Evolutionary conservation across 2,113 vertebrate species (phyloP).

Genomic region (Tragulus kanchil): DNA sequence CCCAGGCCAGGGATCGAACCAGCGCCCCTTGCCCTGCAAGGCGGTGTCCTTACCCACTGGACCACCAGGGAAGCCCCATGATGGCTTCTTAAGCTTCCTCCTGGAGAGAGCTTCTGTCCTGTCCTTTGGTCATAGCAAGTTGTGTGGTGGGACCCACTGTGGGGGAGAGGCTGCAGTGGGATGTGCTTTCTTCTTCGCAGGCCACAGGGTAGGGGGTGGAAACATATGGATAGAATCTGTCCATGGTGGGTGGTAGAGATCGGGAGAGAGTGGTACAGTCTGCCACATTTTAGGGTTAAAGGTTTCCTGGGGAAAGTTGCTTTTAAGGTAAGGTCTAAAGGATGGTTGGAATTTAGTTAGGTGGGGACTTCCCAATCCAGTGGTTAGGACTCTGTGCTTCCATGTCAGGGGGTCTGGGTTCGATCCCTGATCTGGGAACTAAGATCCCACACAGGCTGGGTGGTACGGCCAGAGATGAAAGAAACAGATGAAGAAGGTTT

Average conservation of each 20-base stretch:
- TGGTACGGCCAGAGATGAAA: neutral
- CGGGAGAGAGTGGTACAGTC: neutral
- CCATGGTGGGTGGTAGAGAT: neutral
- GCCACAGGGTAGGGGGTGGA: neutral
- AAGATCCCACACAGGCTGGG: neutral
- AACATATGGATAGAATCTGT: neutral
- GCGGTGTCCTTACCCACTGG: too few relatives aligned
- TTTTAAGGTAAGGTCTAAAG: slow-evolving; percentile 47
- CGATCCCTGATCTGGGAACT: neutral
- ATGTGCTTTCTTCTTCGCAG: neutral
- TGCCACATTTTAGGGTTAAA: slow-evolving; percentile 5
- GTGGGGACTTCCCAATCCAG: neutral
- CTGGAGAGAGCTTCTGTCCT: neutral
- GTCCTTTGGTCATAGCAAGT: neutral
- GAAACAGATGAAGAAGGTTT: neutral
- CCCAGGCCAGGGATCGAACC: too few relatives aligned
- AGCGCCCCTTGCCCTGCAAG: too few relatives aligned
- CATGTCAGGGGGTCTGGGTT: neutral
- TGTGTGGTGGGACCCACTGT: neutral
- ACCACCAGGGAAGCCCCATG: too few relatives aligned
- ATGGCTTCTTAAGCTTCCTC: neutral
- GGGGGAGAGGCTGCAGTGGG: too few relatives aligned
- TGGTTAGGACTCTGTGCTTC: neutral
- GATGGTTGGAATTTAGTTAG: slow-evolving; percentile 1
- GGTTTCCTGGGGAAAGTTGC: slow-evolving; percentile 9